These are phyloP conservation scores for Ophioninae sp. DNA, from an alignment of 2,888 invertebrate genomes.

Conservation along the genomic window DNA sequence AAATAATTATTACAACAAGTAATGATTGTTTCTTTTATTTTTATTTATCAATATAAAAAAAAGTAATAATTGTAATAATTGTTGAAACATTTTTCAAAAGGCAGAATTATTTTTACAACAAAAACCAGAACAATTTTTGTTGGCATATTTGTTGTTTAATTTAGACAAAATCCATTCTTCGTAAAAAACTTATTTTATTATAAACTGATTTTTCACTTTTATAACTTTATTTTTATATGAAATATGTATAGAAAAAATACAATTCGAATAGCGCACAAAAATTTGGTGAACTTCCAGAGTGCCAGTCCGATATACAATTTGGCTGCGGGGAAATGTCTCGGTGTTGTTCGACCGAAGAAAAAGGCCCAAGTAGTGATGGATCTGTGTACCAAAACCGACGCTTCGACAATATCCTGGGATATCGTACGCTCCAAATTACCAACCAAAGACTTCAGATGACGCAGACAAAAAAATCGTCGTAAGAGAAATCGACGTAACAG, in stretches of 20 bases:
- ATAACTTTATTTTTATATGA: too few relatives aligned
- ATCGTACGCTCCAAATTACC: slow-evolving; percentile 77
- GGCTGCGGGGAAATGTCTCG: slow-evolving; percentile 92
- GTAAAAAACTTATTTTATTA: too few relatives aligned
- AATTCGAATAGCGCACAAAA: neutral
- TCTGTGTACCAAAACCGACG: slow-evolving; percentile 83
- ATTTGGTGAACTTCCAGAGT: slow-evolving; percentile 81
- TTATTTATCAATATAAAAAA: too few relatives aligned
- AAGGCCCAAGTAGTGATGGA: slow-evolving; percentile 84
- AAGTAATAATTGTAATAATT: too few relatives aligned
- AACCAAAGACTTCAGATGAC: slow-evolving; percentile 73
- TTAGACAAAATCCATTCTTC: too few relatives aligned
- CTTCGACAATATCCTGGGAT: slow-evolving; percentile 83
- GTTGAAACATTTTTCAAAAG: too few relatives aligned
- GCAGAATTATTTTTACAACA: too few relatives aligned
- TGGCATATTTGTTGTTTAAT: too few relatives aligned
- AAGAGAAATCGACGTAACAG: slow-evolving; percentile 61
- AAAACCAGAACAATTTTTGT: too few relatives aligned
- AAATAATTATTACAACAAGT: too few relatives aligned
- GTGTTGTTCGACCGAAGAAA: slow-evolving; percentile 81
- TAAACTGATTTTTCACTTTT: too few relatives aligned
- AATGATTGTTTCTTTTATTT: too few relatives aligned
- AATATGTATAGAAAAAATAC: neutral
- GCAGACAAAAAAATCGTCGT: slow-evolving; percentile 60
- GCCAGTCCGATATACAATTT: slow-evolving; percentile 91